Evolutionary conservation across 1,140 invertebrate genomes (phyloP).

Genomic region (Thrips palmi): DNA sequence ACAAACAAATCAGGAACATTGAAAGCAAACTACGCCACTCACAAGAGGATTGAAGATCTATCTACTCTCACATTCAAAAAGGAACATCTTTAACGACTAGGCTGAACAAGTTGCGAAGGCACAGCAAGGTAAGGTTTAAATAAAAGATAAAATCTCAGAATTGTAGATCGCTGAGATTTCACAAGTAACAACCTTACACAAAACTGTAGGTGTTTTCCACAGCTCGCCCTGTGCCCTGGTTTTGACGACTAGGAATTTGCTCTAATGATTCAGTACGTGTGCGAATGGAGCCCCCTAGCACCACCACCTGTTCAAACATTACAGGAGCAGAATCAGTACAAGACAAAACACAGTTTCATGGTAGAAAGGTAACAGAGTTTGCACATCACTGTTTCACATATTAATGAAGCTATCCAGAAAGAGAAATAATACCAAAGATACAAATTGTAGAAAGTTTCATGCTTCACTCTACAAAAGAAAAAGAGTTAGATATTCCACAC

Average conservation of each 20-base stretch:
- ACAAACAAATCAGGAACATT: too few relatives aligned
- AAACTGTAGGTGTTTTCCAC: conserved; percentile 58
- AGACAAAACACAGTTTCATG: background rate
- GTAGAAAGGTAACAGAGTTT: background rate
- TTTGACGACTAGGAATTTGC: conserved; percentile 34
- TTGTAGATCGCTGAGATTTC: too few relatives aligned
- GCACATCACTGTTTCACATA: background rate
- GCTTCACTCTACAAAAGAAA: background rate
- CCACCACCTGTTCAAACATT: conserved; percentile 24
- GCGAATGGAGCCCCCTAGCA: conserved; percentile 45
- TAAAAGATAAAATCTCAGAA: too few relatives aligned
- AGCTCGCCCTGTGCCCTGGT: conserved; percentile 27
- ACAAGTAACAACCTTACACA: conserved; percentile 42
- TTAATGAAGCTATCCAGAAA: background rate
- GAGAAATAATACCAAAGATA: background rate
- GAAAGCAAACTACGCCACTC: too few relatives aligned
- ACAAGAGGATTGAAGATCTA: too few relatives aligned
- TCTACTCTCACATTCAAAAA: too few relatives aligned
- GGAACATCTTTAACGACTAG: too few relatives aligned
- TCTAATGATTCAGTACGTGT: conserved; percentile 45
- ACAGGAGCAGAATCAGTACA: background rate
- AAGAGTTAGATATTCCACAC: too few relatives aligned
- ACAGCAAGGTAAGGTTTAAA: too few relatives aligned
- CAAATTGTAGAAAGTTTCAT: background rate
- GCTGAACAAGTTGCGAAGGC: too few relatives aligned